Base-by-base conservation (phyloP, 2,113 vertebrate species). In the Melanotaenia duboulayi region DNA sequence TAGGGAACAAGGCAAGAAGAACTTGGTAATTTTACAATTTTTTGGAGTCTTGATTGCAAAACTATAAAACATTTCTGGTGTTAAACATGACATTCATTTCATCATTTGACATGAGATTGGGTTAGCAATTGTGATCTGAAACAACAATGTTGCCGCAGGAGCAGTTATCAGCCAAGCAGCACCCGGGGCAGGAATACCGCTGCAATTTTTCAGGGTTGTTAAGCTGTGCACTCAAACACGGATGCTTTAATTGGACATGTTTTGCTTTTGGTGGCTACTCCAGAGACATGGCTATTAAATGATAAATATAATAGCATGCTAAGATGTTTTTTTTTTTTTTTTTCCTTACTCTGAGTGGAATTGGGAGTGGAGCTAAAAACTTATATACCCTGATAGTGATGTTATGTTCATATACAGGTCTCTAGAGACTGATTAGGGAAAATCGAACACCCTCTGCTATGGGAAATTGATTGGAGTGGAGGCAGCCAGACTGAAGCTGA, bases 171-270 rank as follows among this genome's bases (percentile, higher is more conserved):
- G 28, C 28, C 28, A 28, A 28, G 28, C 28, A 28, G 28, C 28
- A 51, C n/a, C 49, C 49, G 9, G 11, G 49, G 20, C 50, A 52
- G 22, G 13, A 24, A 54, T 2, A 6, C 12, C 5, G 25, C 23
- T 14, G 23, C 7, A 35, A 7, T 35, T 39, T n/a, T 32, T 57
- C 19, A 58, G 56, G 1, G 32, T 22, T 58, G 12, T 58, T 32
- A 22, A 58, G 35, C 56, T 58, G 13, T 10, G 35, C 44, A 48
- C 44, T n/a, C 5, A 10, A 10, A 37, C 56, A 58, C 19, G 11
- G 32, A 58, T 19, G 32, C 35, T 58, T 58, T 20, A 58, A 58
- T 35, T 58, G 32, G 56, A n/a, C 56, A 58, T n/a, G 32, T 7
- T 11, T 58, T 10, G 28, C 55, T 57, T 39, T 58, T 58, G 39